phyloP scores from a whole-genome alignment of 35 echinoderm and acorn worm species.

The Ophiothrix spiculata region DNA sequence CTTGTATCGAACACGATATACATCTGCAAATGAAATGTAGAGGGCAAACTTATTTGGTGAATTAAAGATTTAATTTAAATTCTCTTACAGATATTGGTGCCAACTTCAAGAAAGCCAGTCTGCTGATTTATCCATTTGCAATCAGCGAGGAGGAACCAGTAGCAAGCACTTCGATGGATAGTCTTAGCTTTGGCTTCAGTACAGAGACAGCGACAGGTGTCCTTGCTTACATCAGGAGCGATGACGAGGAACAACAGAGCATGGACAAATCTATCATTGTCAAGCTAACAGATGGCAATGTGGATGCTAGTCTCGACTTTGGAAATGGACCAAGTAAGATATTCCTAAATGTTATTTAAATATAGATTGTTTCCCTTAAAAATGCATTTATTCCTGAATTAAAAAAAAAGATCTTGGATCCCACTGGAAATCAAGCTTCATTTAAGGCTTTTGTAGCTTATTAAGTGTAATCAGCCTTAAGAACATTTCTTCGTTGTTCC shows the following conservation, averaged over 20 bases:
- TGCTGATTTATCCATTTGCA: constrained; percentile 18
- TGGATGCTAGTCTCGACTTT: constrained; percentile 43
- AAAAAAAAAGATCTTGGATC: too few relatives aligned
- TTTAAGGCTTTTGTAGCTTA: too few relatives aligned
- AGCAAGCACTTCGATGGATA: background rate
- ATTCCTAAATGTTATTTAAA: background rate
- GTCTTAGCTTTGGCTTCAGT: constrained; percentile 55
- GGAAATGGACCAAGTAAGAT: constrained; percentile 47
- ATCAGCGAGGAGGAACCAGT: background rate
- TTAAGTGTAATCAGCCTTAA: too few relatives aligned
- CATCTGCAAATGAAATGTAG: too few relatives aligned
- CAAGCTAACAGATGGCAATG: constrained; percentile 22
- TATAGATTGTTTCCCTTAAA: background rate
- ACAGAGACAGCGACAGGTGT: constrained; percentile 30
- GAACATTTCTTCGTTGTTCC: too few relatives aligned
- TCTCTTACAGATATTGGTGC: constrained; percentile 44
- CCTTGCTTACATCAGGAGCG: constrained; percentile 41
- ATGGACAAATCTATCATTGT: constrained; percentile 41
- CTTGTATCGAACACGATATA: too few relatives aligned
- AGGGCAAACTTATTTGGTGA: too few relatives aligned
- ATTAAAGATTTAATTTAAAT: too few relatives aligned
- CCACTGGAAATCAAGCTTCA: too few relatives aligned
- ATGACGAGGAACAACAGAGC: background rate
- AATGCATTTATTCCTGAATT: background rate
- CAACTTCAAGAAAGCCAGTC: constrained; percentile 19